These are phyloP conservation scores for Rhysida immarginata DNA, from an alignment of 1,140 invertebrate genomes.

Conservation along the genomic window DNA sequence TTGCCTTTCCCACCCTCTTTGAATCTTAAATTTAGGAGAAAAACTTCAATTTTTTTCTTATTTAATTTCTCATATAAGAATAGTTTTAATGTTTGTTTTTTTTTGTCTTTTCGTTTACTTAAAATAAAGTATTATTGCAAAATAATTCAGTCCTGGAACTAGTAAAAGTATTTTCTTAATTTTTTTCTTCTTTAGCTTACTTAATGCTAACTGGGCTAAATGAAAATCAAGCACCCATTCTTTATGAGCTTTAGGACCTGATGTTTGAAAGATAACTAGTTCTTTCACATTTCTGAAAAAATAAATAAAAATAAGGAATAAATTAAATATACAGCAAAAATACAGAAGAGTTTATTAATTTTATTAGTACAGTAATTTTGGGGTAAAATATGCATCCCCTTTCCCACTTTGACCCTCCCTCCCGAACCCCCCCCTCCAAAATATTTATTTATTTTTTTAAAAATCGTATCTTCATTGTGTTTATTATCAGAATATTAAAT, in stretches of 20 bases:
- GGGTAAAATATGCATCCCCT: background rate
- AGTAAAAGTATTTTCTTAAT: too few species aligned
- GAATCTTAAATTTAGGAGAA: too few species aligned
- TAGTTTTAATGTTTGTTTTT: too few species aligned
- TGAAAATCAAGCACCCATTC: conserved; percentile 81
- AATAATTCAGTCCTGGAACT: too few species aligned
- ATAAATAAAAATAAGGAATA: background rate
- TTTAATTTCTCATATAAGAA: too few species aligned
- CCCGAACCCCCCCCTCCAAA: background rate
- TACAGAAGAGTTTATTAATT: background rate
- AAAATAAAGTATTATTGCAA: too few species aligned
- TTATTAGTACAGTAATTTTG: background rate
- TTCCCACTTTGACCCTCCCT: background rate
- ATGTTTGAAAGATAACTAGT: conserved; percentile 50
- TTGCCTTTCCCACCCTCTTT: too few species aligned
- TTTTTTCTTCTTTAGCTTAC: conserved; percentile 19
- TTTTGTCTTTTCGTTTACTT: too few species aligned
- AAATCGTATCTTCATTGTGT: too few species aligned
- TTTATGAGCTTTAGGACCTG: conserved; percentile 66
- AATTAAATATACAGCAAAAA: background rate
- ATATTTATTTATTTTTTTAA: too few species aligned
- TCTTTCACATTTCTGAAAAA: conserved; percentile 5
- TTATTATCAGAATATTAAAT: too few species aligned
- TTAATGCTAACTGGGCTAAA: conserved; percentile 52
- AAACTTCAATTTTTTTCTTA: too few species aligned